phyloP scores from a whole-genome alignment of 2,888 invertebrate species.

The Cantharis rufa region DNA sequence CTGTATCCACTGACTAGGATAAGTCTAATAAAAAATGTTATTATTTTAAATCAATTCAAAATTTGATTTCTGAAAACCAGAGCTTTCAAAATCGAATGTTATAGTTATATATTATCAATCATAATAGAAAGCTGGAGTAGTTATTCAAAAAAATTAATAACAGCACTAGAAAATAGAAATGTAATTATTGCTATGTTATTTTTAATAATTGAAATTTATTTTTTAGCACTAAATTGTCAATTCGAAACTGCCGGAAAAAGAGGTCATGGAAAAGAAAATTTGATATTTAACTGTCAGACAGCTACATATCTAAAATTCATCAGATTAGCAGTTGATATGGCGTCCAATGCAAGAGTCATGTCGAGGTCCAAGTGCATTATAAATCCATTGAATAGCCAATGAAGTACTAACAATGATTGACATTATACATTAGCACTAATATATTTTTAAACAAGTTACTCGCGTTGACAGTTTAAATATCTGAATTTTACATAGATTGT shows the following conservation, averaged over 20 bases:
- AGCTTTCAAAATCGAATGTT: no score
- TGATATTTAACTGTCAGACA: conserved; percentile 1
- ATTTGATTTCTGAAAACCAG: no score
- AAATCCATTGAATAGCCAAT: conserved; percentile 34
- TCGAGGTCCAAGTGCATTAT: conserved; percentile 33
- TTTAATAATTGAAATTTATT: neutral
- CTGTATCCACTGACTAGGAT: no score
- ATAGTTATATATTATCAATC: no score
- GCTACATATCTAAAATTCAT: conserved; percentile 16
- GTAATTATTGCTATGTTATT: neutral
- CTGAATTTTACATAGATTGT: conserved; percentile 36
- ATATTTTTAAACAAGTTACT: conserved; percentile 38
- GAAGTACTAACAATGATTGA: conserved; percentile 36
- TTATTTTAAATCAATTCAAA: no score
- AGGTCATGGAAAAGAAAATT: neutral
- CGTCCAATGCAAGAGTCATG: conserved; percentile 34
- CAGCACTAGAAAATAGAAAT: no score
- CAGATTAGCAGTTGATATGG: conserved; percentile 10
- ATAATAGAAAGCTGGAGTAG: no score
- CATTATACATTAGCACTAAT: conserved; percentile 37
- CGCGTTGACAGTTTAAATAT: conserved; percentile 34
- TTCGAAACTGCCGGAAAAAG: neutral
- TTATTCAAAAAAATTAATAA: no score
- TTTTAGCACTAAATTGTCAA: neutral
- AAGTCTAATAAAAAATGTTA: no score